phyloP scores from a whole-genome alignment of 2,888 invertebrate genomes.

The Colostygia pectinataria region DNA sequence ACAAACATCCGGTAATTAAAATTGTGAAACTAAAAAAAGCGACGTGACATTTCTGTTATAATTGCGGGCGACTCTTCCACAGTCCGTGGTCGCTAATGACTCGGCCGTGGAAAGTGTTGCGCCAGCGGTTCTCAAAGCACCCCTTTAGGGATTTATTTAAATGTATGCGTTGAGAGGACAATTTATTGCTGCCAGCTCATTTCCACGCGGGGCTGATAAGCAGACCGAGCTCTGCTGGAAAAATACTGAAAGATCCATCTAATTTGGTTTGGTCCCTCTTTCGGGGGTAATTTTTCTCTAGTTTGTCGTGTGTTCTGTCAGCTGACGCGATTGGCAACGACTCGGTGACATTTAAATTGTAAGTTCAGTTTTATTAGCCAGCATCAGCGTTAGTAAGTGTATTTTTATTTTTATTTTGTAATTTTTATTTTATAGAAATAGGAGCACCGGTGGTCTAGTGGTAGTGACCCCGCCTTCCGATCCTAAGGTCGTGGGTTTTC shows the following conservation, averaged over 20 bases:
- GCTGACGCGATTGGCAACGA: background rate
- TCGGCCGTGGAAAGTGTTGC: constrained; percentile 21
- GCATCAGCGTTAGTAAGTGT: too few species aligned
- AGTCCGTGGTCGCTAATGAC: constrained; percentile 29
- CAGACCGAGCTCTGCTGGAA: constrained; percentile 6
- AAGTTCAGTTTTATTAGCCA: too few species aligned
- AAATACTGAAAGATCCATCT: constrained; percentile 1
- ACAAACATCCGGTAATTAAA: too few species aligned
- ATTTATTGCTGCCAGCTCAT: constrained; percentile 25
- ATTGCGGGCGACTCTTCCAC: constrained; percentile 11
- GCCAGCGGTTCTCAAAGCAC: constrained; percentile 18
- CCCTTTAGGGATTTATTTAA: constrained; percentile 25
- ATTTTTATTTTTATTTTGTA: too few species aligned
- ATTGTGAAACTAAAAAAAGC: constrained; percentile 33
- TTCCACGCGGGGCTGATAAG: constrained; percentile 19
- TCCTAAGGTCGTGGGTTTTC: too few species aligned
- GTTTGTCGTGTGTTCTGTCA: background rate
- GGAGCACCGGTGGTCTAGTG: too few species aligned
- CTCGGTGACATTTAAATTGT: too few species aligned
- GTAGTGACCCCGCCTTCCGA: too few species aligned
- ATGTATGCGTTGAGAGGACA: constrained; percentile 24
- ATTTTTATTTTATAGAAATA: too few species aligned
- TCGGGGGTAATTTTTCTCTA: background rate
- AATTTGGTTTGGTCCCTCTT: constrained; percentile 2
- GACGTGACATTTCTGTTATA: constrained; percentile 28